A percentile compares a stretch with the other conserved stretches of the same genome.
phyloP scores from a whole-genome alignment of 2,888 invertebrate species.

The Chaetogeoica ovagalla region DNA sequence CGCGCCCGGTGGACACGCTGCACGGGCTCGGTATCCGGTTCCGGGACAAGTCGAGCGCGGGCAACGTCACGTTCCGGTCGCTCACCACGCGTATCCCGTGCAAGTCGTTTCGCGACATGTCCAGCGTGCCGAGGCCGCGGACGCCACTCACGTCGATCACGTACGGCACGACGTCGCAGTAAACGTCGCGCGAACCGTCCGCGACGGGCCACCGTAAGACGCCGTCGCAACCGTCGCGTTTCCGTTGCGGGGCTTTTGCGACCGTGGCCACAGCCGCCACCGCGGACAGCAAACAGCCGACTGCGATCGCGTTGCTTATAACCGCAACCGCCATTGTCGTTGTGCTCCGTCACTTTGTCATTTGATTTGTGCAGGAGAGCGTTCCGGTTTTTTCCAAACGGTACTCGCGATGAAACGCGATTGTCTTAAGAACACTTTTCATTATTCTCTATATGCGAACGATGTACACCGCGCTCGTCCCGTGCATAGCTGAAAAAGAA shows the following conservation, averaged over 20 bases:
- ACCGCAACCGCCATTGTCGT: constrained; percentile 1
- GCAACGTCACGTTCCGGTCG: neutral
- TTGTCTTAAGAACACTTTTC: no score
- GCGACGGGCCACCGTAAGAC: neutral
- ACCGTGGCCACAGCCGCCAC: neutral
- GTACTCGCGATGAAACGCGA: no score
- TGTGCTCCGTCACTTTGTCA: no score
- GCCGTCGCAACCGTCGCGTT: neutral
- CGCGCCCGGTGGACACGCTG: neutral
- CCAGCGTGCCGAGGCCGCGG: neutral
- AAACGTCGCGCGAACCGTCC: constrained; percentile 18
- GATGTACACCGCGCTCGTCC: no score
- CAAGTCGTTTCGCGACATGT: constrained; percentile 5
- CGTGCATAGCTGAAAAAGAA: no score
- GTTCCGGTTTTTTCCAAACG: no score
- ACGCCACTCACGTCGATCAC: constrained; percentile 1
- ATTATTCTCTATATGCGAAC: no score
- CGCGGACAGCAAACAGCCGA: neutral
- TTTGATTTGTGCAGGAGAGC: no score
- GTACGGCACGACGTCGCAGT: constrained; percentile 36
- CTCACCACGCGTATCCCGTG: neutral
- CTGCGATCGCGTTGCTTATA: neutral
- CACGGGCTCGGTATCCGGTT: constrained; percentile 17
- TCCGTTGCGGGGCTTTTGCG: no score
- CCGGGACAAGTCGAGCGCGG: constrained; percentile 8